Conservation (phyloP, 2,888 invertebrate genomes). For the Drosophila prolongata region DNA sequence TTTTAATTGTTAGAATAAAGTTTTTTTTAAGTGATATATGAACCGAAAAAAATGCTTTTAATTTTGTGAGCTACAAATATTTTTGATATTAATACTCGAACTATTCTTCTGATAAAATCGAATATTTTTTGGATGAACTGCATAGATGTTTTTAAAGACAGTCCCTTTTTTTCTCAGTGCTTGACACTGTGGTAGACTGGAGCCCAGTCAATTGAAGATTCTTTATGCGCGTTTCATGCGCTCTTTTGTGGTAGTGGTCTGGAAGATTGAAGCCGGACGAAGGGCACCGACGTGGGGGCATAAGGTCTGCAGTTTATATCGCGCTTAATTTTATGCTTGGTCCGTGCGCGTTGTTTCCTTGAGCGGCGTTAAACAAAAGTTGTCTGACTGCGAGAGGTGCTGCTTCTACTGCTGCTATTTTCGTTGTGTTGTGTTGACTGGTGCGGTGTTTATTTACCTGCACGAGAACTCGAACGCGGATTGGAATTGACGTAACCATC, state of each 20-base stretch:
- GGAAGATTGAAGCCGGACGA: conserved; percentile 42
- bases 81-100: too few species aligned
- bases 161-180: not conserved
- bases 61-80: too few species aligned
- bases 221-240: conserved; percentile 66
- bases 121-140: too few species aligned
- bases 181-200: conserved; percentile 3
- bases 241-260: conserved; percentile 37
- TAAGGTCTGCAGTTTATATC: conserved; percentile 71
- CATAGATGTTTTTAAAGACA: not conserved
- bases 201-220: conserved; percentile 68
- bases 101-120: too few species aligned
- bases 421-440: conserved; percentile 10
- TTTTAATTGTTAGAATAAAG: too few species aligned
- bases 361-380: conserved; percentile 59
- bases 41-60: too few species aligned
- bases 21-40: too few species aligned
- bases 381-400: conserved; percentile 29
- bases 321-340: conserved; percentile 38
- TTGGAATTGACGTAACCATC: conserved; percentile 42
- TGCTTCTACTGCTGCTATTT: conserved; percentile 18
- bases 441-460: conserved; percentile 20
- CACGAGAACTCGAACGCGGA: conserved; percentile 32
- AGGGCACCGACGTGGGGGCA: conserved; percentile 60
- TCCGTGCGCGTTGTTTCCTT: conserved; percentile 59